Conservation (phyloP, 2,888 invertebrate genomes). For the Baccha elongata region DNA sequence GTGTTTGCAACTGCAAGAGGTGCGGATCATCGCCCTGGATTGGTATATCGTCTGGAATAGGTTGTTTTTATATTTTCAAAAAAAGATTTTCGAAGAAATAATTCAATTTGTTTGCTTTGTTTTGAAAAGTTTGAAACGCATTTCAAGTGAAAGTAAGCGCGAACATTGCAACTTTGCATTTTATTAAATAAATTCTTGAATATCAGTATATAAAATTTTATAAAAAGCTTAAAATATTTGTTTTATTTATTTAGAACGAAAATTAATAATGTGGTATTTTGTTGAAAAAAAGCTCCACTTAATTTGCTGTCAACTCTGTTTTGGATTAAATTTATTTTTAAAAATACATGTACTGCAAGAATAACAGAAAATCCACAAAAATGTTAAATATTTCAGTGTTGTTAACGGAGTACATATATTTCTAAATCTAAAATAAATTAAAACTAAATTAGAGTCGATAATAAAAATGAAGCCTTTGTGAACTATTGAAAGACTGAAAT, state of each 20-base stretch:
- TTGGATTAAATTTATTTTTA: too few relatives aligned
- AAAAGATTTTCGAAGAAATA: slow-evolving; percentile 39
- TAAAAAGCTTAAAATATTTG: neutral
- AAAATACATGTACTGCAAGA: too few relatives aligned
- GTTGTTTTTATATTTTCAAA: slow-evolving; percentile 54
- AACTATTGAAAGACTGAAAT: slow-evolving; percentile 41
- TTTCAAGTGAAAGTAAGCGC: slow-evolving; percentile 46
- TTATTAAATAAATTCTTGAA: slow-evolving; percentile 11
- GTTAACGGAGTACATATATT: too few relatives aligned
- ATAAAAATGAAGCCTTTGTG: too few relatives aligned
- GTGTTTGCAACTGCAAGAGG: slow-evolving; percentile 76
- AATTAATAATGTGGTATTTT: slow-evolving; percentile 32
- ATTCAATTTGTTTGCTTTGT: slow-evolving; percentile 33
- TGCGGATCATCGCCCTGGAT: slow-evolving; percentile 85
- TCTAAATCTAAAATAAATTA: too few relatives aligned
- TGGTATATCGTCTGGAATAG: slow-evolving; percentile 91
- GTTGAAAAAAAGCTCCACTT: slow-evolving; percentile 32
- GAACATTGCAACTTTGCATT: slow-evolving; percentile 61
- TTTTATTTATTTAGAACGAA: neutral
- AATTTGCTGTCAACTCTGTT: too few relatives aligned
- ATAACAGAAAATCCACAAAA: too few relatives aligned
- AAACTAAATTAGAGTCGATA: too few relatives aligned
- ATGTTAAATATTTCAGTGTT: too few relatives aligned
- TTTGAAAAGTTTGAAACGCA: slow-evolving; percentile 42
- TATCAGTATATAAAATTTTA: slow-evolving; percentile 6